Evolutionary conservation across 2,797 vertebrate genomes (phyloP), one percentile per base, ranked within the genome.

Genomic region (Gallirallus australis): DNA sequence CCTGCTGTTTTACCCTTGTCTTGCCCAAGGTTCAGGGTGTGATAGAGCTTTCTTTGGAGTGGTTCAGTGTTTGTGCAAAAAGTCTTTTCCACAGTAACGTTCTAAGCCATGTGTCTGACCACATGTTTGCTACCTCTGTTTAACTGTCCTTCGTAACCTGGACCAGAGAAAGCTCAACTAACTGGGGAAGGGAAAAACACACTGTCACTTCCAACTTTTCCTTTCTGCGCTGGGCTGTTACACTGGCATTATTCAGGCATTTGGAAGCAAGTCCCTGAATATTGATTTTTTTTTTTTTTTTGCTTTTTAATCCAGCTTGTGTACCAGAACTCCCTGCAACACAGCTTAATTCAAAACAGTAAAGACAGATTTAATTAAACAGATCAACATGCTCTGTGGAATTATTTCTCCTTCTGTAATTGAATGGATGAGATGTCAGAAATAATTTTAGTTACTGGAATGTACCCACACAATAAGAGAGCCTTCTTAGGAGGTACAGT

Each of bases 351-450:
- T 72, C 70, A 80, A 39, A 91, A 2, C 92, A 93, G 87, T 39
- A 37, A 48, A 52, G 89, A 2, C 59, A 90, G 91, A 91, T 76
- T 63, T 39, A 75, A 95, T 93, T 65, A 56, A 81, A 9, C 59
- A 63, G 9, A 39, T 39, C 70, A 81, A 2, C 59, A 27, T 14
- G 60, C 53, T 54, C 42, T 23, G 33, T 28, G 73, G 28, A 65
- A 8, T 82, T 64, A 31, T 33, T 91, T 53, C 80, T 82, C 33
- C 50, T 71, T 4, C 50, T 75, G 54, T 35, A 45, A 8, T 2
- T 24, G 91, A 79, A 56, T 37, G 91, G 76, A 78, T 75, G 88
- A 71, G 68, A 70, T 70, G 72, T 50, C 94, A 89, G 70, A 77
- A 64, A 12, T 86, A 86, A 96, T 86, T 40, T 1, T 1, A 30